Evolutionary conservation across 1,140 invertebrate genomes (phyloP).

Genomic region (Drosophila serrata): DNA sequence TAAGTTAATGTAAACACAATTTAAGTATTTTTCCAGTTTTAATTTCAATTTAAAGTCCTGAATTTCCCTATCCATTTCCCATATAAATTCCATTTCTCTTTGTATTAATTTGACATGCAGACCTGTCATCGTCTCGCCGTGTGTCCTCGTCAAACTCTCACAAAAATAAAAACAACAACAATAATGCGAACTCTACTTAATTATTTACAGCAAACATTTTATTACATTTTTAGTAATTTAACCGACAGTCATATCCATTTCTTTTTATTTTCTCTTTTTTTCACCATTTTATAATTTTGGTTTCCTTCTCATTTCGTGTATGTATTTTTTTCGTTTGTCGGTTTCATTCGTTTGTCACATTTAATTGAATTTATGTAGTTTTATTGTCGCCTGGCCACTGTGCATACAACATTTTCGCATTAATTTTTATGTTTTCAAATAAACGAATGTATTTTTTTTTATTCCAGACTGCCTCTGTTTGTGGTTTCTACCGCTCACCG

Average conservation of each 20-base stretch:
- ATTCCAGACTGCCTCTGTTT: constrained; percentile 38
- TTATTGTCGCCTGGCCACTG: constrained; percentile 55
- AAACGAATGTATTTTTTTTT: constrained; percentile 38
- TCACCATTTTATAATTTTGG: constrained; percentile 22
- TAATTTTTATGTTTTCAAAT: constrained; percentile 80
- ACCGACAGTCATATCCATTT: constrained; percentile 45
- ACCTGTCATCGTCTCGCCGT: constrained; percentile 41
- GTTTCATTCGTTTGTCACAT: constrained; percentile 75
- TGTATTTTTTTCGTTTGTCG: constrained; percentile 18
- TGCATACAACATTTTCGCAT: constrained; percentile 77
- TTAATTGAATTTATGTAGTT: constrained; percentile 84
- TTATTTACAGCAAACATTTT: constrained; percentile 79
- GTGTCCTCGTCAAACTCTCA: constrained; percentile 55
- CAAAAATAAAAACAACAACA: not conserved
- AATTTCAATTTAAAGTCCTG: not conserved
- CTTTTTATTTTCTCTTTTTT: constrained; percentile 40
- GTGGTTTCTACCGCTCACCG: constrained; percentile 50
- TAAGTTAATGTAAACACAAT: not conserved
- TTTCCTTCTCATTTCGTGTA: constrained; percentile 34
- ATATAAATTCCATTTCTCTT: constrained; percentile 10
- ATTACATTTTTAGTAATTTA: constrained; percentile 81
- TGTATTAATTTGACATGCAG: constrained; percentile 55
- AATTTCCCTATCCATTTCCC: not conserved
- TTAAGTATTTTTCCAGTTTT: not conserved
- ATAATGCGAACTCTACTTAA: constrained; percentile 52